Base-by-base conservation (phyloP, 2,113 vertebrate genomes). In the Crocuta crocuta region DNA sequence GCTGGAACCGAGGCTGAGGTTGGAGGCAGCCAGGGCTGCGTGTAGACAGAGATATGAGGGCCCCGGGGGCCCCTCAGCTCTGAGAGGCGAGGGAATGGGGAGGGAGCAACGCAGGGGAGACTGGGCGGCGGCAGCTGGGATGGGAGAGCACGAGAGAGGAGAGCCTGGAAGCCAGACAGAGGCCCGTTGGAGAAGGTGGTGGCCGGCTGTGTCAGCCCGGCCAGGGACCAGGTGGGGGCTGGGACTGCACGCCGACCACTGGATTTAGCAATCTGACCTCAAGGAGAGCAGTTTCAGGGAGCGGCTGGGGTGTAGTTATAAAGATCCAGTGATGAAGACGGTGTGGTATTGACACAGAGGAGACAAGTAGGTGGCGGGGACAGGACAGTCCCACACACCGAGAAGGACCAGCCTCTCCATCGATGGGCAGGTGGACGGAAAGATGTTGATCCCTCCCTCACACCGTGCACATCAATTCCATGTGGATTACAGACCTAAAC, bases 241-340 rank as follows among this genome's bases (percentile, higher is more conserved):
- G 35, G 53, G 5, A 15, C 45, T 8, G 3, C 0, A 5, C 21
- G 0, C 4, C 2, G 13, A 0, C 66, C 61, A 0, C 7, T 4
- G 71, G 78, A 1, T 61, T 58, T 31, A 1, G 73, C 10, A 35
- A 12, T 17, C 15, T 65, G 91, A 68, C 71, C 55, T 24, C 10
- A 65, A 66, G 68, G 23, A 23, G 17, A 80, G 76, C 58, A 15
- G 35, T 45, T 15, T 65, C 61, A 2, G 53, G 2, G 76, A 23
- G 8, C 19, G 3, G 43, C 35, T 28, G 2, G 19, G 28, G 24
- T 35, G 39, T n/a, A 0, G 24, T 24, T 28, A 7, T 2, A 4
- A 53, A 31, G 74, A 16, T 11, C 84, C 80, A 28, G 16, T 26
- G 15, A n/a, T 16, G 24, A 23, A 26, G 74, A 65, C 31, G 5